A percentile compares a stretch with the other conserved stretches of the same genome.
phyloP scores from a whole-genome alignment of 35 echinoderm and acorn worm genomes.

The Diadema setosum region DNA sequence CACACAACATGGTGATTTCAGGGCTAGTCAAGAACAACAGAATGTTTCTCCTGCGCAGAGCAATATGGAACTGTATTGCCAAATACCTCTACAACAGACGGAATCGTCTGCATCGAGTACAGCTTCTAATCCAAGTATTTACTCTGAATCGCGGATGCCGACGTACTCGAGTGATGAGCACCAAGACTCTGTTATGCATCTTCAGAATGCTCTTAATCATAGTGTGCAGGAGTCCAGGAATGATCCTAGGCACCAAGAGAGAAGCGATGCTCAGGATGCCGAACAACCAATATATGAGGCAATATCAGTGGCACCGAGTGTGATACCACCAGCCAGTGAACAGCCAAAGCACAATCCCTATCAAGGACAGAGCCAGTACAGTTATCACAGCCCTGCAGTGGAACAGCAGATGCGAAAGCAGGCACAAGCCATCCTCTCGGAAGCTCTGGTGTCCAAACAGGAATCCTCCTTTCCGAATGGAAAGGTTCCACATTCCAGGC shows the following conservation, averaged over 20 bases:
- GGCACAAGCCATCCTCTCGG: neutral
- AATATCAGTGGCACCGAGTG: no score
- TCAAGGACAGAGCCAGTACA: neutral
- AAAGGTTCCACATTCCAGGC: neutral
- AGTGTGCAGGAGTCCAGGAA: neutral
- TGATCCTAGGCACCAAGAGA: neutral
- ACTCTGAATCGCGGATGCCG: no score
- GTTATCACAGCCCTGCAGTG: neutral
- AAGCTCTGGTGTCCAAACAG: neutral
- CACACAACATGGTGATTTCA: no score
- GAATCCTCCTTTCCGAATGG: neutral
- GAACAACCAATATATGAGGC: no score
- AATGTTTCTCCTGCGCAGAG: no score
- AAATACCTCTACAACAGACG: no score
- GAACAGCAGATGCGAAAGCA: neutral
- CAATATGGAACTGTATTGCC: no score
- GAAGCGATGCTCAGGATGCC: neutral
- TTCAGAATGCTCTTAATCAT: neutral
- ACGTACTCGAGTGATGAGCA: no score
- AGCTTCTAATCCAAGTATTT: no score
- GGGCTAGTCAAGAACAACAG: no score
- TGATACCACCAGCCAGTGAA: neutral
- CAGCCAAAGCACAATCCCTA: neutral
- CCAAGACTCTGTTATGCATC: neutral
- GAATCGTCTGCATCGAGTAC: no score